A percentile compares a stretch with the other conserved stretches of the same genome.
Conservation (phyloP, 2,797 vertebrate genomes). For the Diplodus puntazzo region DNA sequence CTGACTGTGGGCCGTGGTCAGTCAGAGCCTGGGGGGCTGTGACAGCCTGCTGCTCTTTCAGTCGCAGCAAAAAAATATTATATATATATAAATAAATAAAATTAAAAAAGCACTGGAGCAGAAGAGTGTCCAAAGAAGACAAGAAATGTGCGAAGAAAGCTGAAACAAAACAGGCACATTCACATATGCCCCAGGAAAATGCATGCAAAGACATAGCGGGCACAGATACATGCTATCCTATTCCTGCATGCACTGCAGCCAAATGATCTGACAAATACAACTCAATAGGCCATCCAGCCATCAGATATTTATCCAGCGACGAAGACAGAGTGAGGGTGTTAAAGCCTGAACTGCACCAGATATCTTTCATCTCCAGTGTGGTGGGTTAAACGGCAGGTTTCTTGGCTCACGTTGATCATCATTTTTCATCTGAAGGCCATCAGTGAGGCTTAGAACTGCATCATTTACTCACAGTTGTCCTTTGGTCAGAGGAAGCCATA, state of each 20-base stretch:
- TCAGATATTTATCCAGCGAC: slow-evolving; percentile 66
- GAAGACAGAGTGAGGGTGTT: slow-evolving; percentile 58
- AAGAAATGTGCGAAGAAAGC: slow-evolving; percentile 49
- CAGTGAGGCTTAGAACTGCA: slow-evolving; percentile 45
- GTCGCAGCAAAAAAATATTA: slow-evolving; percentile 55
- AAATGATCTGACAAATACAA: slow-evolving; percentile 57
- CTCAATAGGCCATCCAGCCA: slow-evolving; percentile 45
- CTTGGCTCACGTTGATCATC: slow-evolving; percentile 71
- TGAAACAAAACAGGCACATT: slow-evolving; percentile 45
- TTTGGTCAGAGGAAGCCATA: slow-evolving; percentile 36
- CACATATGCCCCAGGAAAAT: slow-evolving; percentile 41
- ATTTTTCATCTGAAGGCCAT: slow-evolving; percentile 76
- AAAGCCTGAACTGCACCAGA: slow-evolving; percentile 59
- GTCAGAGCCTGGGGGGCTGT: slow-evolving; percentile 75
- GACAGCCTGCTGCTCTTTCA: slow-evolving; percentile 80
- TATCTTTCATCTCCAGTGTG: slow-evolving; percentile 62
- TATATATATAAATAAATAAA: neutral
- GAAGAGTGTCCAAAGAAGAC: slow-evolving; percentile 47
- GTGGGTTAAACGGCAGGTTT: slow-evolving; percentile 78
- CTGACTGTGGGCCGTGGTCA: slow-evolving; percentile 76
- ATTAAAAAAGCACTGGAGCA: slow-evolving; percentile 44
- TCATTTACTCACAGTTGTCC: slow-evolving; percentile 30
- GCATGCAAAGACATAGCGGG: slow-evolving; percentile 21
- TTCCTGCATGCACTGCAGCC: slow-evolving; percentile 35
- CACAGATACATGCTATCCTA: slow-evolving; percentile 40